Conservation (phyloP, 1,140 invertebrate genomes). For the Caenorhabditis latens region DNA sequence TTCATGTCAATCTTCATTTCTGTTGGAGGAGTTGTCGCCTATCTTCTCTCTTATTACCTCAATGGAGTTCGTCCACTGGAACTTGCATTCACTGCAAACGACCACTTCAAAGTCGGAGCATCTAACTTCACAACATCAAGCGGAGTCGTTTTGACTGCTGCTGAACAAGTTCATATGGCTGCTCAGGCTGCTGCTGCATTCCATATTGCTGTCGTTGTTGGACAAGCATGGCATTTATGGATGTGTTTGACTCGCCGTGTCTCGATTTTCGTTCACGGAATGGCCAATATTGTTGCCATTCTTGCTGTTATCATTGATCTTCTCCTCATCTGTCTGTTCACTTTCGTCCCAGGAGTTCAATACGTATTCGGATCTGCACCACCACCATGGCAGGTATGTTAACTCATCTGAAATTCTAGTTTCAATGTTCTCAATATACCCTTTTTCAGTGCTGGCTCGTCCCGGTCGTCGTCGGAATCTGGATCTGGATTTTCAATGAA, state of each 20-base stretch:
- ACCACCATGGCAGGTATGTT: constrained; percentile 61
- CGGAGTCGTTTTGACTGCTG: constrained; percentile 57
- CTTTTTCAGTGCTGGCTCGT: constrained; percentile 62
- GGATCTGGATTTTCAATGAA: constrained; percentile 68
- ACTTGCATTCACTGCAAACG: constrained; percentile 60
- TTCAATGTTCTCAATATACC: neutral
- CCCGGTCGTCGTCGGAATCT: constrained; percentile 61
- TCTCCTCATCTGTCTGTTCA: constrained; percentile 64
- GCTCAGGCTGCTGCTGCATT: constrained; percentile 65
- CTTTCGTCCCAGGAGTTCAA: constrained; percentile 64
- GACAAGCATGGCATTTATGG: constrained; percentile 65
- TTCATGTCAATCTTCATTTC: constrained; percentile 62
- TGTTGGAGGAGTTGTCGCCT: constrained; percentile 61
- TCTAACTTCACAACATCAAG: constrained; percentile 58
- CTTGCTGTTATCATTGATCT: constrained; percentile 66
- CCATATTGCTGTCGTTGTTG: constrained; percentile 64
- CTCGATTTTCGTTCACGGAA: constrained; percentile 64
- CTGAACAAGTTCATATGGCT: constrained; percentile 62
- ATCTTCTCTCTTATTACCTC: constrained; percentile 59
- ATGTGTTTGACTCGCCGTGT: constrained; percentile 66
- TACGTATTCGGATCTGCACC: constrained; percentile 64
- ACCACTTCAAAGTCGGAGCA: constrained; percentile 61
- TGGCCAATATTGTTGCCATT: constrained; percentile 64
- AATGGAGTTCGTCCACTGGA: constrained; percentile 62
- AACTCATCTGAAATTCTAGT: neutral